Evolutionary conservation across 2,113 vertebrate species (phyloP).

Genomic region (Nerophis lumbriciformis): DNA sequence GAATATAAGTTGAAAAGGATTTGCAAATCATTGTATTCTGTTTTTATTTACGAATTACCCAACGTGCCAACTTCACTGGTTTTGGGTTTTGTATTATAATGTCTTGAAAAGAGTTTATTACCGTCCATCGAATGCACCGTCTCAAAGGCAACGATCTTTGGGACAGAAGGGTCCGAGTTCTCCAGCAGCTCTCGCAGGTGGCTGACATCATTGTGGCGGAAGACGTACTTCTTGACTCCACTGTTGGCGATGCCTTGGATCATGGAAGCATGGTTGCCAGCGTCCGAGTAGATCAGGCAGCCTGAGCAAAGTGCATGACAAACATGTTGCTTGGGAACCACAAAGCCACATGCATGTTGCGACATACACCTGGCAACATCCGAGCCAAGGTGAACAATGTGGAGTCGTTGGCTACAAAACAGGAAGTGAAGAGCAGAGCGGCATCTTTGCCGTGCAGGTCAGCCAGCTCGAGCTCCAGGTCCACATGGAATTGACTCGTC

Average conservation of each 20-base stretch:
- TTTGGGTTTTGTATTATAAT: too few relatives aligned
- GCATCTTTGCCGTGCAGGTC: slow-evolving; percentile 80
- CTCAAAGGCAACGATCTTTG: slow-evolving; percentile 93
- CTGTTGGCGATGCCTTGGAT: slow-evolving; percentile 92
- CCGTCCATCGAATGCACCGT: slow-evolving; percentile 94
- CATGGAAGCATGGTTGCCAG: slow-evolving; percentile 91
- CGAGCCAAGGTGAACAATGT: slow-evolving; percentile 89
- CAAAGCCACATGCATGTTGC: too few relatives aligned
- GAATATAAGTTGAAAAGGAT: too few relatives aligned
- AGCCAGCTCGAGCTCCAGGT: slow-evolving; percentile 81
- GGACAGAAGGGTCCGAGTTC: slow-evolving; percentile 75
- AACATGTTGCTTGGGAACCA: background rate
- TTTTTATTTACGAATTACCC: too few relatives aligned
- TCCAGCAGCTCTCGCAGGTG: slow-evolving; percentile 79
- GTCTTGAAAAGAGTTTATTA: slow-evolving; percentile 31
- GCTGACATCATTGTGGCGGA: slow-evolving; percentile 82
- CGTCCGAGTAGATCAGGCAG: slow-evolving; percentile 89
- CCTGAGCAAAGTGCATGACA: slow-evolving; percentile 63
- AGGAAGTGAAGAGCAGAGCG: slow-evolving; percentile 87
- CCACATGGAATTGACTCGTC: slow-evolving; percentile 85
- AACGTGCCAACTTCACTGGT: too few relatives aligned
- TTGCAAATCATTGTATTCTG: too few relatives aligned
- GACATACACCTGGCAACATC: slow-evolving; percentile 78
- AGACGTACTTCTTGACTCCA: slow-evolving; percentile 84
- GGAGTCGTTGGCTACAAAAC: slow-evolving; percentile 89